Conservation (phyloP, 1,140 invertebrate species). For the Drosophila tristis region DNA sequence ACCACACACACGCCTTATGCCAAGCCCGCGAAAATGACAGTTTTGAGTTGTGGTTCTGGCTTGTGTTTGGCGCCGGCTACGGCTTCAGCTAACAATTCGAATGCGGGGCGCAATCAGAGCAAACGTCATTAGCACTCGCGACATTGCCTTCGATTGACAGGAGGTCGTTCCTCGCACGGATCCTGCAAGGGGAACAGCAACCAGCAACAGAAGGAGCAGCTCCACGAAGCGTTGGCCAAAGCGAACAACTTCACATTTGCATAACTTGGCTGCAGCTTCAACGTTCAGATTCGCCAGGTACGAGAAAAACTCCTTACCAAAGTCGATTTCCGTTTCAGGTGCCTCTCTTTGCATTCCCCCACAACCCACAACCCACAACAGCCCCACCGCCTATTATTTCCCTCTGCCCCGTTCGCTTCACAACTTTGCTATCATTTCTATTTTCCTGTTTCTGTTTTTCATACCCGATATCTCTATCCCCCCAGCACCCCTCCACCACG, state of each 20-base stretch:
- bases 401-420: not conserved
- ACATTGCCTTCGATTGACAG: constrained; percentile 67
- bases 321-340: constrained; percentile 74
- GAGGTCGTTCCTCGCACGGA: constrained; percentile 5
- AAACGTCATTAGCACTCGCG: constrained; percentile 79
- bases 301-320: constrained; percentile 74
- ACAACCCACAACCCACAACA: too few relatives aligned
- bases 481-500: not conserved
- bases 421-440: constrained; percentile 75
- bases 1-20: not conserved
- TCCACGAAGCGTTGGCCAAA: constrained; percentile 19
- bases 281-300: constrained; percentile 50
- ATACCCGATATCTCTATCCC: constrained; percentile 40
- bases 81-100: constrained; percentile 7
- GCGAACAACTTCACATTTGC: constrained; percentile 63
- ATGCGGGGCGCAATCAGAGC: constrained; percentile 71
- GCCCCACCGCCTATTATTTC: not conserved
- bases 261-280: constrained; percentile 73
- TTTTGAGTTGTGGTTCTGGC: constrained; percentile 57
- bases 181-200: not conserved
- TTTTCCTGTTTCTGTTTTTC: constrained; percentile 68
- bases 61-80: constrained; percentile 9
- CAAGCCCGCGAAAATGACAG: constrained; percentile 61
- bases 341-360: not conserved
- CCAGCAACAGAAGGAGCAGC: not conserved